These are phyloP conservation scores for Aulostomus chinensis DNA, from an alignment of 2,797 vertebrate species.

Conservation along the genomic window DNA sequence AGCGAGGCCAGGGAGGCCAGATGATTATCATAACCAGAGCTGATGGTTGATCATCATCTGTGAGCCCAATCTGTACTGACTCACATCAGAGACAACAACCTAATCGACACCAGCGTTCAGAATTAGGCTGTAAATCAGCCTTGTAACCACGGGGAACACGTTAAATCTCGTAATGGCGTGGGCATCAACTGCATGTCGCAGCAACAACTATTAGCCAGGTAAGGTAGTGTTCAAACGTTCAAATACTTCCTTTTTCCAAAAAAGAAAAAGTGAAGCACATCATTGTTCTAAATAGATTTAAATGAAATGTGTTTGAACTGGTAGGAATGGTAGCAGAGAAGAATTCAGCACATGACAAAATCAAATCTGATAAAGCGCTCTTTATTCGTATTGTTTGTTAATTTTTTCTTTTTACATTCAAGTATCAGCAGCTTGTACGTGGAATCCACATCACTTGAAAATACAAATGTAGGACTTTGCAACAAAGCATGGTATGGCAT, in stretches of 20 bases:
- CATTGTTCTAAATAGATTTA: no score
- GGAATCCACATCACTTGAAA: no score
- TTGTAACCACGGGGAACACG: constrained; percentile 8
- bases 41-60: constrained; percentile 23
- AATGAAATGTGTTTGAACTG: not conserved
- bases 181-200: constrained; percentile 9
- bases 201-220: no score
- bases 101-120: constrained; percentile 1
- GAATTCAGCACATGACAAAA: no score
- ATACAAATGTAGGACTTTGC: no score
- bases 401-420: no score
- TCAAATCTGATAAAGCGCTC: not conserved
- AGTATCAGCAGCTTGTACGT: no score
- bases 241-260: no score
- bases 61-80: constrained; percentile 31
- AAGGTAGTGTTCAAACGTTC: no score
- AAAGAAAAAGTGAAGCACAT: no score
- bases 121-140: not conserved
- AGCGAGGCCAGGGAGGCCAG: constrained; percentile 37
- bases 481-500: no score
- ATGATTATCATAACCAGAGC: constrained; percentile 43
- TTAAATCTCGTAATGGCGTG: constrained; percentile 4
- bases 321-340: not conserved
- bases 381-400: no score
- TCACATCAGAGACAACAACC: constrained; percentile 13